Percentiles rank a stretch among this genome's conserved stretches.
phyloP scores from a whole-genome alignment of 2,888 invertebrate species.

The Sinhomidia bicolor region DNA sequence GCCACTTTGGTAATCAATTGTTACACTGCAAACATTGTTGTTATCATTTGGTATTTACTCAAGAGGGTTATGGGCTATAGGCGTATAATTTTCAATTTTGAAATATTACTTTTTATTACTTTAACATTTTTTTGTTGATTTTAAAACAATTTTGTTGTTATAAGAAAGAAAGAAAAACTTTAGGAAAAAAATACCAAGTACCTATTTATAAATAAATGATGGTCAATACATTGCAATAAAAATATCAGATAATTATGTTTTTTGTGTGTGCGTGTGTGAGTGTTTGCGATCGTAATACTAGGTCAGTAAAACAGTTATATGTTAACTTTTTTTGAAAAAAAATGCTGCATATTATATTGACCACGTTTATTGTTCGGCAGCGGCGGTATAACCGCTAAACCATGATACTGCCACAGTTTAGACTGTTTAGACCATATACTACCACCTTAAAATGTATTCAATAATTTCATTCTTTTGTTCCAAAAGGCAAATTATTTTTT shows the following conservation, averaged over 20 bases:
- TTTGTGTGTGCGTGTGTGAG: not conserved
- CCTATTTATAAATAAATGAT: not conserved
- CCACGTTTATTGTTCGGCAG: slow-evolving; percentile 3
- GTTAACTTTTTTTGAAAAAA: not conserved
- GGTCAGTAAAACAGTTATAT: slow-evolving; percentile 49
- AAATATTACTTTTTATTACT: not conserved
- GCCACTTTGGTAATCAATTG: not conserved
- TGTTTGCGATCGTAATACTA: too few species aligned
- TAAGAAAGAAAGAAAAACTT: not conserved
- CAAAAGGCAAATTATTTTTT: not conserved
- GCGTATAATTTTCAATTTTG: not conserved
- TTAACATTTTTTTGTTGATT: not conserved
- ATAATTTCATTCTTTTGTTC: not conserved
- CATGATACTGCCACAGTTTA: not conserved
- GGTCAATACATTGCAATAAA: not conserved
- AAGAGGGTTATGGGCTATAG: not conserved
- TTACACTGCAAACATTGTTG: not conserved
- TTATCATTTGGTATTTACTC: too few species aligned
- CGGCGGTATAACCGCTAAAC: slow-evolving; percentile 24
- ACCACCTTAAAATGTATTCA: not conserved
- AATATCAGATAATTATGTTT: not conserved
- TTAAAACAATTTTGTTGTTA: not conserved
- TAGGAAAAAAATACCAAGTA: not conserved
- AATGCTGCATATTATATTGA: not conserved
- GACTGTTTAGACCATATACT: not conserved